Conservation (phyloP, 2,113 vertebrate genomes). For the Eptatretus burgeri region DNA sequence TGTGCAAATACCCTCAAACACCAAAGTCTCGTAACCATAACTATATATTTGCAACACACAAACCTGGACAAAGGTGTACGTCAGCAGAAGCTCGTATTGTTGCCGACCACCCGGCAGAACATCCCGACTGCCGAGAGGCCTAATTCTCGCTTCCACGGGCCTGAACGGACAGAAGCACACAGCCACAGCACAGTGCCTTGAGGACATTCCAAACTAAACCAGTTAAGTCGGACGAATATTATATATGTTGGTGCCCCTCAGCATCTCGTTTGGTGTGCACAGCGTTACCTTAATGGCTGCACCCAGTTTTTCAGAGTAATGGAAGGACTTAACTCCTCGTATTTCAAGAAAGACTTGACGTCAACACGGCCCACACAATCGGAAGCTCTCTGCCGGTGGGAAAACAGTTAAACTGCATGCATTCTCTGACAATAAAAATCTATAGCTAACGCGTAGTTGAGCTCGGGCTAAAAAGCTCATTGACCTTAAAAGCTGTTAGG, state of each 20-base stretch:
- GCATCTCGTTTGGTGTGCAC: not conserved
- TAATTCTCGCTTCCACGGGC: slow-evolving; percentile 56
- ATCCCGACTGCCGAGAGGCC: slow-evolving; percentile 54
- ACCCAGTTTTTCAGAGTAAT: slow-evolving; percentile 91
- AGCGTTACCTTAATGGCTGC: slow-evolving; percentile 51
- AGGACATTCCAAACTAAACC: not conserved
- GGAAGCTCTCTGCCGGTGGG: slow-evolving; percentile 76
- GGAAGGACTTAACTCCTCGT: slow-evolving; percentile 62
- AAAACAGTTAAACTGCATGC: slow-evolving; percentile 8
- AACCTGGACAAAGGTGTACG: slow-evolving; percentile 79
- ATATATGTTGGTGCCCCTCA: too few species aligned
- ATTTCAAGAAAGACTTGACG: slow-evolving; percentile 46
- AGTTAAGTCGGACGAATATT: too few species aligned
- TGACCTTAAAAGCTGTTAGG: too few species aligned
- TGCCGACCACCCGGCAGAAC: slow-evolving; percentile 76
- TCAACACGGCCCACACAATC: slow-evolving; percentile 72
- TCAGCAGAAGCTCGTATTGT: slow-evolving; percentile 66
- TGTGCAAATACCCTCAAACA: not conserved
- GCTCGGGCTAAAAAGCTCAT: too few species aligned
- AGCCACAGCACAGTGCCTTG: slow-evolving; percentile 3
- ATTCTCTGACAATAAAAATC: slow-evolving; percentile 1
- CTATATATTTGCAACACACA: slow-evolving; percentile 9
- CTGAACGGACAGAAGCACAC: slow-evolving; percentile 18
- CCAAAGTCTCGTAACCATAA: not conserved
- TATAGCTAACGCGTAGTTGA: not conserved